Conservation (phyloP, 23 tunicate genomes). For the Clavelina lepadiformis region DNA sequence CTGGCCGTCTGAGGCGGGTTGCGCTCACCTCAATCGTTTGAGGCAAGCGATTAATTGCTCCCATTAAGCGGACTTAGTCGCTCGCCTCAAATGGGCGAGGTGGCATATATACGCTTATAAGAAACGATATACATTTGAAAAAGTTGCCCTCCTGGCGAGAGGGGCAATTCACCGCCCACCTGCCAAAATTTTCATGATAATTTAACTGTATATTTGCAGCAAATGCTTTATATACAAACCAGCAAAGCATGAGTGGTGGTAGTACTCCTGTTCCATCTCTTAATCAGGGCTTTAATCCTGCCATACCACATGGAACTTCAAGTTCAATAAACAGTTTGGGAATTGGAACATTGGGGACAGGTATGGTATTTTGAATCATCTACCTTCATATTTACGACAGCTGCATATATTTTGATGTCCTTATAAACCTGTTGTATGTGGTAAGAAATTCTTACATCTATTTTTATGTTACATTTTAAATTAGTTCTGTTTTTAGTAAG, state of each 20-base stretch:
- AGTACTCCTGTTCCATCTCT: conserved; percentile 72
- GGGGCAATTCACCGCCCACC: too few species aligned
- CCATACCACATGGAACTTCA: conserved; percentile 25
- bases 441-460: neutral
- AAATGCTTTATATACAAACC: conserved; percentile 52
- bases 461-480: neutral
- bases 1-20: too few species aligned
- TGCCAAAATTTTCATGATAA: too few species aligned
- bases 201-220: conserved; percentile 21
- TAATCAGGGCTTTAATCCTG: conserved; percentile 30
- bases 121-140: too few species aligned
- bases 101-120: too few species aligned
- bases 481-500: too few species aligned
- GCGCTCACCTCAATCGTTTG: too few species aligned
- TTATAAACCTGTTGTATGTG: neutral
- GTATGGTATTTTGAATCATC: conserved; percentile 5
- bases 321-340: conserved; percentile 40
- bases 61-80: too few species aligned
- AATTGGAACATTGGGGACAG: conserved; percentile 56
- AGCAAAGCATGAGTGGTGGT: conserved; percentile 70
- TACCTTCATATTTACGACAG: neutral
- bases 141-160: too few species aligned
- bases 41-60: too few species aligned
- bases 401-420: too few species aligned
- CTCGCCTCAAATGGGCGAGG: too few species aligned